Percentiles rank a stretch among this genome's conserved stretches.
Conservation (phyloP, 2,888 invertebrate genomes). For the Syrista parreyssii region DNA sequence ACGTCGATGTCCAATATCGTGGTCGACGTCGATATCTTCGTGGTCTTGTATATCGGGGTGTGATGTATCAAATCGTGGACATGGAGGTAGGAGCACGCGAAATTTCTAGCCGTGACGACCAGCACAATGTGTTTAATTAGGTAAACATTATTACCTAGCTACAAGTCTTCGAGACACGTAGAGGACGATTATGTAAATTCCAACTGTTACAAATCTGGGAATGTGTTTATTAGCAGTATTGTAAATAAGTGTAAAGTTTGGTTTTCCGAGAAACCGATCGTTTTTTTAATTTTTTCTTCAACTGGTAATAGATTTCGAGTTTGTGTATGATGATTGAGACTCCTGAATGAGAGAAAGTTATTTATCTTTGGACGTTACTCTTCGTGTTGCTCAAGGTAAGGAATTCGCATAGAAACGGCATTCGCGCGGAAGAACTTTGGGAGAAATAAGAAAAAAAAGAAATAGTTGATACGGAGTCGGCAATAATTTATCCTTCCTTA, state of each 20-base stretch:
- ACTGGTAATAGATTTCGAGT: not conserved
- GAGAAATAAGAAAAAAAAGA: constrained; percentile 20
- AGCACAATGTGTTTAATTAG: not conserved
- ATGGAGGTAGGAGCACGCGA: not conserved
- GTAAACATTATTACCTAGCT: not conserved
- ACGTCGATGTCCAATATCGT: not conserved
- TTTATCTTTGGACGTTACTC: not conserved
- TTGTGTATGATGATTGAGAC: not conserved
- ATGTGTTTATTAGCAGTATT: constrained; percentile 16
- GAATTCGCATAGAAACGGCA: not conserved
- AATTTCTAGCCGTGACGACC: not conserved
- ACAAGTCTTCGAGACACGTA: not conserved
- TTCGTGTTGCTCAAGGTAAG: not conserved
- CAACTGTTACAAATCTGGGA: not conserved
- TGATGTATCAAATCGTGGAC: not conserved
- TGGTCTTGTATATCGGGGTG: not conserved
- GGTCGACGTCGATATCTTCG: not conserved
- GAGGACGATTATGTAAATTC: not conserved
- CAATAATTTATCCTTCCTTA: constrained; percentile 56
- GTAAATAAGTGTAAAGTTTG: constrained; percentile 59
- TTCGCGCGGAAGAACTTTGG: constrained; percentile 2
- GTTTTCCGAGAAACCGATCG: constrained; percentile 29
- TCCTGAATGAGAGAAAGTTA: not conserved
- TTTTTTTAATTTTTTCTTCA: not conserved
- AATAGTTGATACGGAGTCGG: constrained; percentile 30